Base-by-base conservation (phyloP, 2,797 vertebrate genomes). In the Eupleurogrammus muticus region DNA sequence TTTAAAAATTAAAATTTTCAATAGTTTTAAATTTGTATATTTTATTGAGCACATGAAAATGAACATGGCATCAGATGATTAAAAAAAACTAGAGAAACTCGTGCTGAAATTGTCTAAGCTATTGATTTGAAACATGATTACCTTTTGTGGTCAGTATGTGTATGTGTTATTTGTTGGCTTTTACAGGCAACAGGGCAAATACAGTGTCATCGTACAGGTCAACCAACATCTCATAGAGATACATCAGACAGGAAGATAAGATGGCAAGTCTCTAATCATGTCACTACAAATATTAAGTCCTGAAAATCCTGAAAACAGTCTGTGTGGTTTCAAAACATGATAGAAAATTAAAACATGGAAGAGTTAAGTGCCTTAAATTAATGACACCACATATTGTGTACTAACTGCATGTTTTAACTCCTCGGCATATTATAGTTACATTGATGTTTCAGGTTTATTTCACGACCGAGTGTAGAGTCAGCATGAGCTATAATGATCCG, bases 341-440 rank as follows among this genome's bases (percentile, higher is more conserved):
- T 63, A 17, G 44, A 78, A 82, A 84, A 70, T 61, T 62, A 91
- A 89, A 84, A 85, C 86, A 84, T 89, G 34, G 1, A 55, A 80
- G 71, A 79, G 81, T n/a, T n/a, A 80, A 80, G 74, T 87, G 77
- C 81, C 82, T 67, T 58, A 73, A 23, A 73, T 73, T 70, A 34
- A 68, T 81, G 40, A 80, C 51, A 77, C 14, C n/a, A 63, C 21
- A 53, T 74, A 46, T 70, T 61, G 64, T 77, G 59, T 60, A 55
- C 10, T 53, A 40, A 62, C 50, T 73, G 36, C 53, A 81, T 77
- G 61, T 73, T 56, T 78, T 32, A 66, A 66, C 38, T 12, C 40
- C 35, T 66, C 35, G 21, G 35, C 34, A 70, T 47, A 24, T 80
- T 59, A 10, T 49, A 21, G 34, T 60, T 88, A 90, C 74, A 83